These are phyloP conservation scores for Nothocercus julius DNA, from an alignment of 2,113 vertebrate genomes.

Conservation along the genomic window DNA sequence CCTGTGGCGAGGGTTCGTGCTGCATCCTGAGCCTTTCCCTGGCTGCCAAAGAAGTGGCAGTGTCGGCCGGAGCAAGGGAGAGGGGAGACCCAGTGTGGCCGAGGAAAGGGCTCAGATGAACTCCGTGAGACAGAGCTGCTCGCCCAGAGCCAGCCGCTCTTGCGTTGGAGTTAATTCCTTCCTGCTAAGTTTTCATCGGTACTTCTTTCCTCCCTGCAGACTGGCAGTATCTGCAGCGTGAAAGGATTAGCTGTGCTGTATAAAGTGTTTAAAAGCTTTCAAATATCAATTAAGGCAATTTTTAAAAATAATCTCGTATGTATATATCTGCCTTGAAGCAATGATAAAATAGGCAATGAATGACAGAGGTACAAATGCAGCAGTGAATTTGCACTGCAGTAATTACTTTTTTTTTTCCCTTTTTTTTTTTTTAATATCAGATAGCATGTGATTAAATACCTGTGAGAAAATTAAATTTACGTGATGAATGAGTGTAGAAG, in stretches of 20 bases:
- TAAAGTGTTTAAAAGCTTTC: constrained; percentile 17
- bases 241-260: not conserved
- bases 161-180: not conserved
- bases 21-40: not conserved
- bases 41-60: not conserved
- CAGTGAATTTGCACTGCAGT: constrained; percentile 80
- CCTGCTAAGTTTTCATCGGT: not conserved
- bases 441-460: constrained; percentile 94
- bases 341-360: constrained; percentile 54
- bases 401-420: constrained; percentile 83
- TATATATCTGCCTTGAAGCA: constrained; percentile 27
- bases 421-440: constrained; percentile 81
- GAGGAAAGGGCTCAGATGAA: not conserved
- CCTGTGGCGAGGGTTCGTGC: not conserved
- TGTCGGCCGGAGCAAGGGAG: not conserved
- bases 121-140: not conserved
- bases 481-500: constrained; percentile 88
- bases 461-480: constrained; percentile 91
- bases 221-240: not conserved
- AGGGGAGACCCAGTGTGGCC: not conserved
- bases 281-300: not conserved
- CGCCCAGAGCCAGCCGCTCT: not conserved
- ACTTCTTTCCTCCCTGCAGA: not conserved
- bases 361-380: constrained; percentile 70
- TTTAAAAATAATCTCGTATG: constrained; percentile 17